Conservation (phyloP, 1,140 invertebrate genomes). For the Drosophila kohkoa region DNA sequence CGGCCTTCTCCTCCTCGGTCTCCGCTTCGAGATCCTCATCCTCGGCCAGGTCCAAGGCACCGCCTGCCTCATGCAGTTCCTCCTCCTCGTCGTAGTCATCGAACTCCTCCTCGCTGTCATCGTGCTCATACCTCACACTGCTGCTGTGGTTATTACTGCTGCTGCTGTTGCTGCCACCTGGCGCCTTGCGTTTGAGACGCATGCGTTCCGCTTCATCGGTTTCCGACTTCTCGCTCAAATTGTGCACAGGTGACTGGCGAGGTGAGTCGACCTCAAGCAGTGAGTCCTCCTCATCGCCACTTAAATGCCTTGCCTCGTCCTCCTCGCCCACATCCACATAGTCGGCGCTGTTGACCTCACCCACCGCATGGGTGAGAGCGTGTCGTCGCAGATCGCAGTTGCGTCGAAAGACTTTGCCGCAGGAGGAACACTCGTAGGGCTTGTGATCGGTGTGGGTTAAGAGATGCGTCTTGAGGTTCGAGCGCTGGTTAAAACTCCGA, state of each 20-base stretch:
- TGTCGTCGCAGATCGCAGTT: slow-evolving; percentile 94
- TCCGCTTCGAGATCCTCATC: slow-evolving; percentile 71
- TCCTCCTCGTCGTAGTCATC: slow-evolving; percentile 84
- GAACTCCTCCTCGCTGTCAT: slow-evolving; percentile 75
- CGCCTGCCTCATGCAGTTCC: slow-evolving; percentile 49
- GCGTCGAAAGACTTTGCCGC: slow-evolving; percentile 94
- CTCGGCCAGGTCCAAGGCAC: slow-evolving; percentile 49
- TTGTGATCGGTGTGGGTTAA: slow-evolving; percentile 98
- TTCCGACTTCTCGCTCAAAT: slow-evolving; percentile 85
- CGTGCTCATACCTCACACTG: slow-evolving; percentile 65
- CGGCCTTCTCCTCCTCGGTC: slow-evolving; percentile 58
- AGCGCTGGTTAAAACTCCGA: slow-evolving; percentile 95
- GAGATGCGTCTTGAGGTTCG: slow-evolving; percentile 97
- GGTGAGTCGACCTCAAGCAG: slow-evolving; percentile 87
- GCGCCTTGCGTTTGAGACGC: slow-evolving; percentile 68
- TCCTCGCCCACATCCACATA: slow-evolving; percentile 88
- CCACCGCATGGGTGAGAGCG: slow-evolving; percentile 93
- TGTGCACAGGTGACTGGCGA: slow-evolving; percentile 86
- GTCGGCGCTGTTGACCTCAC: slow-evolving; percentile 90
- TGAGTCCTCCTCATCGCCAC: slow-evolving; percentile 87
- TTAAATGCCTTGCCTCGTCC: slow-evolving; percentile 84
- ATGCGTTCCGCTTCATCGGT: slow-evolving; percentile 63
- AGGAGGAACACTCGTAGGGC: slow-evolving; percentile 96
- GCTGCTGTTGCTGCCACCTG: background rate
- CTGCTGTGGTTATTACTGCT: slow-evolving; percentile 15